Percentiles rank a stretch among this genome's conserved stretches.
Conservation (phyloP, 2,113 vertebrate species). For the Cynoglossus semilaevis region DNA sequence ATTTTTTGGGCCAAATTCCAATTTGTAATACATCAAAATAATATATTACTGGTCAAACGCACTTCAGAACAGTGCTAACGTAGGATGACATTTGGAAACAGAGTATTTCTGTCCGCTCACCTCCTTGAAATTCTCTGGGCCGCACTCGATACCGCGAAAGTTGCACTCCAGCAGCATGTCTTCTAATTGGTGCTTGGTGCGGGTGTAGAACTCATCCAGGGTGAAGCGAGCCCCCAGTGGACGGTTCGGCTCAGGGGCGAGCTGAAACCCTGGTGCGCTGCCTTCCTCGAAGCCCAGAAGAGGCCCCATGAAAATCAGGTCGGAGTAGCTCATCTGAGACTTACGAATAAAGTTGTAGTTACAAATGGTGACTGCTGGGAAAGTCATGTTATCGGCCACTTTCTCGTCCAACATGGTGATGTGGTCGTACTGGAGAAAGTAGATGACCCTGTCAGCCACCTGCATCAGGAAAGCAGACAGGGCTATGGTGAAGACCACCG, state of each 20-base stretch:
- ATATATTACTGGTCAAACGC: constrained; percentile 15
- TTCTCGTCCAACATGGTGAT: constrained; percentile 87
- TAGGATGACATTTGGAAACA: too few relatives aligned
- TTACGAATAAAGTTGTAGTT: constrained; percentile 87
- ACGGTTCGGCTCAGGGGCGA: constrained; percentile 74
- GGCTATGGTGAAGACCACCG: constrained; percentile 81
- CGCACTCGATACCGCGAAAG: constrained; percentile 83
- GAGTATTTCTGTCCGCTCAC: constrained; percentile 83
- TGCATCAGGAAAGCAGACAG: constrained; percentile 87
- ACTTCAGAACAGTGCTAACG: constrained; percentile 1
- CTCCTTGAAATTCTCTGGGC: constrained; percentile 84
- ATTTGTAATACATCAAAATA: background rate
- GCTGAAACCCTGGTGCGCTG: constrained; percentile 82
- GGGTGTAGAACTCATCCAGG: constrained; percentile 85
- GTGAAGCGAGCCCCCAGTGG: constrained; percentile 73
- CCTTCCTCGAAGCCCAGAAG: constrained; percentile 86
- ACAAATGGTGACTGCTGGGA: constrained; percentile 90
- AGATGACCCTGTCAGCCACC: constrained; percentile 85
- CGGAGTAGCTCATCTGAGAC: constrained; percentile 87
- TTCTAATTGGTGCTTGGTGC: constrained; percentile 87
- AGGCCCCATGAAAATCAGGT: constrained; percentile 88
- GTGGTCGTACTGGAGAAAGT: constrained; percentile 86
- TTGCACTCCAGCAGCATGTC: constrained; percentile 92
- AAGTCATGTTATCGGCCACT: constrained; percentile 78
- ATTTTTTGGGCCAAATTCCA: background rate